These are phyloP conservation scores for Sebastes oblongus DNA, from an alignment of 2,797 vertebrate species.

Conservation along the genomic window DNA sequence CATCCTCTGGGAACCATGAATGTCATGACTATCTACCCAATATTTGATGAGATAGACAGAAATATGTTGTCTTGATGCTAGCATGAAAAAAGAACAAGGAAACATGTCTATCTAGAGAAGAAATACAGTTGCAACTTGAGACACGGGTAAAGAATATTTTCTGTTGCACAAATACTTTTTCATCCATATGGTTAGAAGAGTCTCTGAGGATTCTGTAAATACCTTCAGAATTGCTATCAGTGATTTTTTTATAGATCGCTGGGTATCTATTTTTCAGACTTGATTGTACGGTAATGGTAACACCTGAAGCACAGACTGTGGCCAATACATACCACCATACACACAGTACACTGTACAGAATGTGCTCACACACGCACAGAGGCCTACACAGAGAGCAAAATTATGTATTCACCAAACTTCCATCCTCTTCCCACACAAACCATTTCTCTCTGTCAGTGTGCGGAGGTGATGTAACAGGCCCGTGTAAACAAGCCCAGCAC, in stretches of 20 bases:
- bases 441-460: conserved; percentile 55
- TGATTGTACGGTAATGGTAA: background rate
- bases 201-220: background rate
- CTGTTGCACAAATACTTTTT: background rate
- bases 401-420: conserved; percentile 53
- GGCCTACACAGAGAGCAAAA: conserved; percentile 48
- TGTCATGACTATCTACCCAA: background rate
- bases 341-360: background rate
- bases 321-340: background rate
- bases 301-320: background rate
- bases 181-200: background rate
- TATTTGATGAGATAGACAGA: background rate
- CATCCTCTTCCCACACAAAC: conserved; percentile 61
- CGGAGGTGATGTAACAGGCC: conserved; percentile 68
- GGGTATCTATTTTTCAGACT: background rate
- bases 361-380: conserved; percentile 29
- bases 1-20: background rate
- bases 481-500: conserved; percentile 55
- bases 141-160: background rate
- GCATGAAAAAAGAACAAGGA: background rate
- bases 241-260: background rate
- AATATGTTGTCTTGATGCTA: background rate
- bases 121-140: background rate
- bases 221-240: background rate
- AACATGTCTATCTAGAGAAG: background rate